Evolutionary conservation across 2,797 vertebrate species (phyloP), one percentile per base, ranked within the genome.

Genomic region (Phrynocephalus guinanensis): DNA sequence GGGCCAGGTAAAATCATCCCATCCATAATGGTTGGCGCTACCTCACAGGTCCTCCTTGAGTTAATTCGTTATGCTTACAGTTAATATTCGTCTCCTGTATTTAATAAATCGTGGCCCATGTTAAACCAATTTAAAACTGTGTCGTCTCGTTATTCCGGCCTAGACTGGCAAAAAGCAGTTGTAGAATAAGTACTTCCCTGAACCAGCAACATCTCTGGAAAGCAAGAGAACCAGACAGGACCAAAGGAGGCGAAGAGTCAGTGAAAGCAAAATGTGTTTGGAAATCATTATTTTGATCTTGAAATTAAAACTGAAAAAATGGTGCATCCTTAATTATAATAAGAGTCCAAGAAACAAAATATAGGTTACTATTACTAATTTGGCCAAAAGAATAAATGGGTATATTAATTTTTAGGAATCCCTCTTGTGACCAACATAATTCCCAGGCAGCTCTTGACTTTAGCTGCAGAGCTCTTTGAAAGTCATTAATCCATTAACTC

Each of bases 401-500:
- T 70, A 86, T 90, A 89, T 82, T 88, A 93, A 89, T 87, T 85
- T 91, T 91, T 92, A 18, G 92, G 89, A 86, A 92, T 87, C 91
- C 86, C 92, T 91, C 91, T 92, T 93, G 89, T 85, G 88, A 91
- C 88, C 87, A 93, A 91, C 91, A 90, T 94, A 87, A 83, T 92
- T 92, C 89, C 91, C 87, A 92, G 87, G 92, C 92, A 91, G 15
- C 82, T 86, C 66, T 72, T 56, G 50, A 82, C 86, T 89, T 88
- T 87, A 86, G 79, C 90, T 78, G 88, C 78, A 91, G 71, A 89
- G 88, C 92, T 85, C 77, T 93, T 93, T 89, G 71, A 68, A 93
- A 93, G 82, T 90, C 88, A 94, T 93, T 95, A 93, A 91, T 92
- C 91, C 94, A 93, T 91, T 93, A 96, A 92, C 89, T 91, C 86